Percentiles rank a stretch among this genome's conserved stretches.
Conservation (phyloP, 2,888 invertebrate genomes). For the Epinotia nisella region DNA sequence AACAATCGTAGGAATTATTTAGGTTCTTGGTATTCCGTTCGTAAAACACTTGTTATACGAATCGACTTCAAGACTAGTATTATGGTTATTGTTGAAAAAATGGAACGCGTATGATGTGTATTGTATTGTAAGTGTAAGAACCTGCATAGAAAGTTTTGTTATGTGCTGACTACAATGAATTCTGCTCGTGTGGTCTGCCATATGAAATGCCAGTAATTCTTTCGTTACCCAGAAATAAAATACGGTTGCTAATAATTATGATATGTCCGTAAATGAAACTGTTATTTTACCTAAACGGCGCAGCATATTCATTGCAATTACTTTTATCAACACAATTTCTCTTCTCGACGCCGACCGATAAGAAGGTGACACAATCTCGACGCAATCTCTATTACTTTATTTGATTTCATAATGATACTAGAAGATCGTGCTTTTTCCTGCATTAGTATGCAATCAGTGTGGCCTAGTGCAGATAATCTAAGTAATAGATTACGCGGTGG, state of each 20-base stretch:
- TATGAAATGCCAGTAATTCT: too few species aligned
- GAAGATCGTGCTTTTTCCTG: slow-evolving; percentile 30
- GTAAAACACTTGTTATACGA: slow-evolving; percentile 7
- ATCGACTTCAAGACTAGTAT: neutral
- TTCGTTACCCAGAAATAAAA: too few species aligned
- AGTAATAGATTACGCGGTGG: slow-evolving; percentile 2
- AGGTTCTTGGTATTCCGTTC: slow-evolving; percentile 31
- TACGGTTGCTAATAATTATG: too few species aligned
- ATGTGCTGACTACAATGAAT: too few species aligned
- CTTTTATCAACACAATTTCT: slow-evolving; percentile 9
- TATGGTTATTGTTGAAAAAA: neutral
- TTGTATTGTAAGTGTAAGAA: too few species aligned
- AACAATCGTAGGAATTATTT: slow-evolving; percentile 32
- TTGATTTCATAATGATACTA: slow-evolving; percentile 35
- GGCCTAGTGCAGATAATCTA: slow-evolving; percentile 28
- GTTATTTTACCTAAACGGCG: neutral
- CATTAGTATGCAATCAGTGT: slow-evolving; percentile 34
- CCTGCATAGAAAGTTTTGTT: too few species aligned
- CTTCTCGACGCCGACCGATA: slow-evolving; percentile 10
- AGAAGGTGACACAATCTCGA: slow-evolving; percentile 27
- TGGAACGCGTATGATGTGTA: neutral
- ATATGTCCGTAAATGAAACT: neutral
- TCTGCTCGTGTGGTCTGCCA: too few species aligned
- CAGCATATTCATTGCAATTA: slow-evolving; percentile 6
- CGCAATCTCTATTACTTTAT: slow-evolving; percentile 19